A percentile compares a stretch with the other conserved stretches of the same genome.
Evolutionary conservation across 2,797 vertebrate genomes (phyloP).

Genomic region (Gouania willdenowi): DNA sequence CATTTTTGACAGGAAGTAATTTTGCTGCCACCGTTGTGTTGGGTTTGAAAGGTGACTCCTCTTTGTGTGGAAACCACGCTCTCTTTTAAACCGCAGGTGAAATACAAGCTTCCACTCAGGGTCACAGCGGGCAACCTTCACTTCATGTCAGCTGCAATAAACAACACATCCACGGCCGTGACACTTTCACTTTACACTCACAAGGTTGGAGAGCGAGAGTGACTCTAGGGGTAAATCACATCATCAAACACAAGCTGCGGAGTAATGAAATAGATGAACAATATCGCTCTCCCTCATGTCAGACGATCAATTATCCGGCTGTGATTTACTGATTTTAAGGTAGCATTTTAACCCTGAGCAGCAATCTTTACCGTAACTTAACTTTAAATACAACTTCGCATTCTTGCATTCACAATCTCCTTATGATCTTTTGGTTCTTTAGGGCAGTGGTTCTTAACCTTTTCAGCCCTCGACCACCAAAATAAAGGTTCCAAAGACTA

Average conservation of each 20-base stretch:
- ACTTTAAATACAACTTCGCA: no score
- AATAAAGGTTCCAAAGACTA: no score
- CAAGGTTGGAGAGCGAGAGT: not conserved
- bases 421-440: no score
- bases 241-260: slow-evolving; percentile 2
- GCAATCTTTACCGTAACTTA: not conserved
- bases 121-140: slow-evolving; percentile 5
- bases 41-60: slow-evolving; percentile 35
- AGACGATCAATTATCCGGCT: slow-evolving; percentile 5
- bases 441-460: no score
- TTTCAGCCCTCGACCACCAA: no score
- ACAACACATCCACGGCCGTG: not conserved
- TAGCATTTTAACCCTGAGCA: not conserved
- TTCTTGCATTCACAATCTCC: no score
- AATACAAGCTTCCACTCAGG: slow-evolving; percentile 1
- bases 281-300: slow-evolving; percentile 16
- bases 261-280: slow-evolving; percentile 7
- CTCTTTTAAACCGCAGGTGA: slow-evolving; percentile 6
- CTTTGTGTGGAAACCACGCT: slow-evolving; percentile 11
- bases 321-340: not conserved
- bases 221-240: slow-evolving; percentile 22
- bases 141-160: slow-evolving; percentile 5
- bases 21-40: slow-evolving; percentile 22
- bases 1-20: slow-evolving; percentile 40
- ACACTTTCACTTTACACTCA: not conserved